Evolutionary conservation across 1,140 invertebrate species (phyloP), one percentile per base, ranked within the genome.

Genomic region (Contarinia nasturtii): DNA sequence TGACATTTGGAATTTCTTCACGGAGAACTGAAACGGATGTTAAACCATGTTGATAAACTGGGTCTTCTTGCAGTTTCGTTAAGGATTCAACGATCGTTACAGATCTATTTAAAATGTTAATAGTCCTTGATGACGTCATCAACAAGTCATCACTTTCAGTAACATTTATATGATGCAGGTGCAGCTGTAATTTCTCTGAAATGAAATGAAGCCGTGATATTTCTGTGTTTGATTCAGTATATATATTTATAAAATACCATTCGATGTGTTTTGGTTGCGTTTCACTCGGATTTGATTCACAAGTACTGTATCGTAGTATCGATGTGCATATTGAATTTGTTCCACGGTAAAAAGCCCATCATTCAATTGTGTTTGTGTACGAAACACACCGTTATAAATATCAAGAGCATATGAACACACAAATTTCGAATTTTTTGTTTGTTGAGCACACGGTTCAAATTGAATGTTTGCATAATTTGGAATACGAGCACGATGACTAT

Each of bases 391-490:
- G 17, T 38, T 17, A 14, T 17, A 17, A n/a, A 38, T n/a, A 38
- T 38, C 17, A 5, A 38, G 36, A 5, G 36, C 17, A 17, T n/a
- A 38, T 38, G 12, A 17, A 17, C 36, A 38, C 12, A 38, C 17
- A n/a, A n/a, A n/a, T 4, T 38, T 12, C 12, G 17, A 3, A 14
- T 17, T 33, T 2, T 44, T 44, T 2, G 20, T 3, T 2, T 8
- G 10, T 20, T n/a, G 8, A 18, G 3, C 11, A n/a, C 47, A 43
- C 10, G 34, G n/a, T 18, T 22, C 21, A 10, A 48, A 55, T n/a
- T 67, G 55, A n/a, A 74, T 61, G 45, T 74, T 73, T 15, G 66
- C 61, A 67, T 68, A 73, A 27, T 67, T 66, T 12, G 71, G 72
- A 22, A 74, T 71, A 11, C 72, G 63, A 1, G 71, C 72, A 21